Evolutionary conservation across 2,113 vertebrate genomes (phyloP).

Genomic region (Fukomys damarensis): DNA sequence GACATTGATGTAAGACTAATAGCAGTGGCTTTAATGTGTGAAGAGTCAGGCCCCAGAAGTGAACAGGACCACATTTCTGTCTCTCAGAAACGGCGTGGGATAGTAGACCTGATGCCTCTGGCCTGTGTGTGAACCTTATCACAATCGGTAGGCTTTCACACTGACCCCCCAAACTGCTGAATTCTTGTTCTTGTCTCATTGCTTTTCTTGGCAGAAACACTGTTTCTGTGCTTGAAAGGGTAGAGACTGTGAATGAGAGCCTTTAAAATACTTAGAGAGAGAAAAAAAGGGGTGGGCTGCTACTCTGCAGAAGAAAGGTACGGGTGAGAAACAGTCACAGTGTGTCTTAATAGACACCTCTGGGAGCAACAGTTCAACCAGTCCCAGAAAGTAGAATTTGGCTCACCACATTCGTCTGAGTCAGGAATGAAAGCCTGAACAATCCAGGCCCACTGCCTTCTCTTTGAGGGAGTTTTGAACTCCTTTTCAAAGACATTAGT

Average conservation of each 20-base stretch:
- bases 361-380: not conserved
- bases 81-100: not conserved
- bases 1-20: constrained; percentile 52
- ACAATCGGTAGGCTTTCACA: not conserved
- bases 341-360: not conserved
- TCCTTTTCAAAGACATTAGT: not conserved
- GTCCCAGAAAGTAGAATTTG: not conserved
- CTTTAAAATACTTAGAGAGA: constrained; percentile 32
- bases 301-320: not conserved
- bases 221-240: not conserved
- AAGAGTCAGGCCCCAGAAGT: not conserved
- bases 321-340: not conserved
- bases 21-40: constrained; percentile 47
- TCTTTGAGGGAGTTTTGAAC: not conserved
- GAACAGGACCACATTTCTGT: not conserved
- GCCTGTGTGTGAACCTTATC: not conserved
- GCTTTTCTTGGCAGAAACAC: not conserved
- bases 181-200: not conserved
- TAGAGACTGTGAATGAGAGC: not conserved
- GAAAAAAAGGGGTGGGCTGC: not conserved
- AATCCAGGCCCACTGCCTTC: not conserved
- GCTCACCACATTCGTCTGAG: not conserved
- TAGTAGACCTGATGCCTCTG: not conserved
- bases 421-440: not conserved
- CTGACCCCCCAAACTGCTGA: not conserved